These are phyloP conservation scores for Phenganax subtilis DNA, from an alignment of 92 coral and sea anemone species.

Conservation along the genomic window DNA sequence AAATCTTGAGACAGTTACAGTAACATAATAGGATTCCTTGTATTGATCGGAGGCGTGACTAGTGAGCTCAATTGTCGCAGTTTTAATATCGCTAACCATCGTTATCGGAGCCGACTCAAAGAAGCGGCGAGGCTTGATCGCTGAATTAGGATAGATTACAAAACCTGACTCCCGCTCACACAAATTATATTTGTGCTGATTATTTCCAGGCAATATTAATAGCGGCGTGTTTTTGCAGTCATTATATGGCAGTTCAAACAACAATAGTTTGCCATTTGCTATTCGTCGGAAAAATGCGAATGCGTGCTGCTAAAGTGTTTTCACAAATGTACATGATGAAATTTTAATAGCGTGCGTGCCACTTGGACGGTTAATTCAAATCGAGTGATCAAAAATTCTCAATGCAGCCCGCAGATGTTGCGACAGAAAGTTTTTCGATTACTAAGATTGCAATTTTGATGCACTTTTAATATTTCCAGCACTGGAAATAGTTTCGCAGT, in stretches of 20 bases:
- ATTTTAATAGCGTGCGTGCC: slow-evolving; percentile 10
- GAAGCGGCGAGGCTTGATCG: slow-evolving; percentile 1
- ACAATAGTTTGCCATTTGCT: slow-evolving; percentile 4
- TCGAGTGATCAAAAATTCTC: neutral
- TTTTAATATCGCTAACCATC: slow-evolving; percentile 5
- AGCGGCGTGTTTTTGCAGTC: slow-evolving; percentile 5
- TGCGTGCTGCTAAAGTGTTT: slow-evolving; percentile 9
- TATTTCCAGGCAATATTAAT: slow-evolving; percentile 14
- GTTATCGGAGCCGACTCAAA: slow-evolving; percentile 15
- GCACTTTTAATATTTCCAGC: slow-evolving; percentile 1
- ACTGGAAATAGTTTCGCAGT: too few species aligned
- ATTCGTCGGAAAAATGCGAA: neutral
- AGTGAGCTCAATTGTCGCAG: slow-evolving; percentile 2
- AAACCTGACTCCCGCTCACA: neutral
- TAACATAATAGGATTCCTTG: neutral
- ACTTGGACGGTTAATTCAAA: slow-evolving; percentile 7
- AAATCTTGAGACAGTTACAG: neutral
- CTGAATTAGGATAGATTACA: slow-evolving; percentile 13
- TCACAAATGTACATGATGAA: slow-evolving; percentile 13
- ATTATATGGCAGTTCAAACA: neutral
- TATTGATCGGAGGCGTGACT: too few species aligned
- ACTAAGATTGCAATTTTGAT: neutral
- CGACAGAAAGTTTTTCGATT: slow-evolving; percentile 10
- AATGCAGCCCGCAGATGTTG: neutral
- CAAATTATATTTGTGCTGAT: slow-evolving; percentile 14